Percentiles rank a stretch among this genome's conserved stretches.
Evolutionary conservation across 2,888 invertebrate genomes (phyloP).

Genomic region (Drosophila cracens): DNA sequence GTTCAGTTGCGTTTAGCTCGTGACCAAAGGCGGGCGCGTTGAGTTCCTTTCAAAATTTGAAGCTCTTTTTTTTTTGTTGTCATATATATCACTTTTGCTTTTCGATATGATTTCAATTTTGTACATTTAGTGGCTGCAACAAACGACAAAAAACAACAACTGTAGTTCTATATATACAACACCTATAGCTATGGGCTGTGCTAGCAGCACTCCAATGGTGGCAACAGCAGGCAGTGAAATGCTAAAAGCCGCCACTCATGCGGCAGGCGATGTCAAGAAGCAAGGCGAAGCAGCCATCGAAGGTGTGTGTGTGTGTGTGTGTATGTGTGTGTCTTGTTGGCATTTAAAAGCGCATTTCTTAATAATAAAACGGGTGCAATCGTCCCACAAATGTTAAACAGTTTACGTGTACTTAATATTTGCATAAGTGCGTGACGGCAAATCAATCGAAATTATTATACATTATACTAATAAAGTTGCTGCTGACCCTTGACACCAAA

Average conservation of each 20-base stretch:
- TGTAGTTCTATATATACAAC: slow-evolving; percentile 27
- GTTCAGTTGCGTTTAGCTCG: slow-evolving; percentile 79
- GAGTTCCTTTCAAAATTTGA: slow-evolving; percentile 49
- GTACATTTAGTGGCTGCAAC: slow-evolving; percentile 15
- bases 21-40: slow-evolving; percentile 75
- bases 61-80: slow-evolving; percentile 18
- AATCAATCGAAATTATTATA: slow-evolving; percentile 42
- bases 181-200: slow-evolving; percentile 78
- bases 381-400: slow-evolving; percentile 12
- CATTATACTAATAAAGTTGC: slow-evolving; percentile 19
- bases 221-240: slow-evolving; percentile 83
- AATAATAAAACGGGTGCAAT: slow-evolving; percentile 17
- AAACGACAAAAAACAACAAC: neutral
- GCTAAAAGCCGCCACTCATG: slow-evolving; percentile 82
- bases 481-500: slow-evolving; percentile 27
- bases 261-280: slow-evolving; percentile 75
- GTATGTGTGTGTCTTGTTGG: slow-evolving; percentile 52
- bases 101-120: slow-evolving; percentile 53
- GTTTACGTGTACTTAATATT: slow-evolving; percentile 48
- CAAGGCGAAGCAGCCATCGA: slow-evolving; percentile 76
- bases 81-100: slow-evolving; percentile 16
- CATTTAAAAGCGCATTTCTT: slow-evolving; percentile 56
- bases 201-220: slow-evolving; percentile 83
- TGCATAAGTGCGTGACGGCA: slow-evolving; percentile 23
- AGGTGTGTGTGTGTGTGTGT: slow-evolving; percentile 60